Percentiles rank a stretch among this genome's conserved stretches.
phyloP scores from a whole-genome alignment of 2,113 vertebrate species.

The Paralichthys olivaceus region DNA sequence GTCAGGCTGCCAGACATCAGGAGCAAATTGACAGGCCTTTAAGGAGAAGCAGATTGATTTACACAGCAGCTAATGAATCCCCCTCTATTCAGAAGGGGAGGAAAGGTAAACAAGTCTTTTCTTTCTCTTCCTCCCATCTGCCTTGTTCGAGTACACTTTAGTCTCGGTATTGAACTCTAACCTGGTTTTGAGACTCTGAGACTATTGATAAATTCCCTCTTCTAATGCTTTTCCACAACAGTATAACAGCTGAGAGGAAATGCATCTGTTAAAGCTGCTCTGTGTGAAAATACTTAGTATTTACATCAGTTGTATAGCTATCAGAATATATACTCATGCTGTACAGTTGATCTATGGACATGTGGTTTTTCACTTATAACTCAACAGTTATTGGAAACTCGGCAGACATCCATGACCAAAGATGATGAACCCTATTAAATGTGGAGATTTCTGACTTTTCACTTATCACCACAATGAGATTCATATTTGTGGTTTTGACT shows the following conservation, averaged over 20 bases:
- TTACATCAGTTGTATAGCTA: too few relatives aligned
- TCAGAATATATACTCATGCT: too few relatives aligned
- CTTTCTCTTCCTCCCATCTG: constrained; percentile 62
- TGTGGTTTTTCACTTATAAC: too few relatives aligned
- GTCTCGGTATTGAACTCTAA: constrained; percentile 52
- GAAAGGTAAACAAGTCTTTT: constrained; percentile 80
- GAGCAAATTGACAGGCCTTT: constrained; percentile 85
- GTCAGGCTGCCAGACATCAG: constrained; percentile 83
- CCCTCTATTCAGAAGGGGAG: constrained; percentile 77
- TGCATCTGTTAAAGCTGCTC: not conserved
- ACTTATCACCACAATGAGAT: too few relatives aligned
- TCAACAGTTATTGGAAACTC: too few relatives aligned
- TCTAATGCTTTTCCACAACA: not conserved
- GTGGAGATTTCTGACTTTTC: too few relatives aligned
- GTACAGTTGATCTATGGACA: too few relatives aligned
- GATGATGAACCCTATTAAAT: too few relatives aligned
- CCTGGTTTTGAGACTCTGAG: constrained; percentile 31
- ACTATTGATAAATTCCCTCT: constrained; percentile 31
- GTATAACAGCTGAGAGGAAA: not conserved
- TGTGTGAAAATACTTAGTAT: not conserved
- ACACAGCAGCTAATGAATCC: constrained; percentile 84
- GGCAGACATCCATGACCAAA: too few relatives aligned
- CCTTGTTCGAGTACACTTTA: constrained; percentile 50
- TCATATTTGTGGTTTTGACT: too few relatives aligned
- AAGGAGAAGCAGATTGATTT: constrained; percentile 86